phyloP scores from a whole-genome alignment of 2,113 vertebrate species.

The Oxyruncus cristatus region DNA sequence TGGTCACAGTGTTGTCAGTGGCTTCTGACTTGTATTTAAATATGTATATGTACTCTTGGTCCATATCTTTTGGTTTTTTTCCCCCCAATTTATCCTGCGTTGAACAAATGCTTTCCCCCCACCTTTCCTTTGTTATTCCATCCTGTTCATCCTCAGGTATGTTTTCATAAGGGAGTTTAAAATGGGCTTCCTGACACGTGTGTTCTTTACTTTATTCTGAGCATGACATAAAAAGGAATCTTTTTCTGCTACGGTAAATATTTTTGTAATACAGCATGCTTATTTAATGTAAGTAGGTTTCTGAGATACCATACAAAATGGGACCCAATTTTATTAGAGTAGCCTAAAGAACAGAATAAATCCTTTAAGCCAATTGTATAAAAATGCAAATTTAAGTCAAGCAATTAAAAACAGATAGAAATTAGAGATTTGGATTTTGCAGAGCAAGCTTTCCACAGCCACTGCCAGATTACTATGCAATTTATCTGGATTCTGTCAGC shows the following conservation, averaged over 20 bases:
- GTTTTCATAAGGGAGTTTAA: background rate
- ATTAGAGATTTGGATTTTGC: conserved; percentile 72
- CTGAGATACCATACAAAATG: background rate
- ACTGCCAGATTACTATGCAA: conserved; percentile 64
- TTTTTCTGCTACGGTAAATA: conserved; percentile 33
- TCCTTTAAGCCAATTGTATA: conserved; percentile 74
- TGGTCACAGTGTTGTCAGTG: background rate
- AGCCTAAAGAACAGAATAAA: conserved; percentile 67
- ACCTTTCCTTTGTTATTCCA: background rate
- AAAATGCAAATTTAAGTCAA: conserved; percentile 80
- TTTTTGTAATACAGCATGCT: conserved; percentile 22
- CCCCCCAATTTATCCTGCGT: background rate
- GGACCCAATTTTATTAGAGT: conserved; percentile 53
- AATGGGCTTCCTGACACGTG: background rate
- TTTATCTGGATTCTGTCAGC: conserved; percentile 76
- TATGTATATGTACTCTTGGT: background rate
- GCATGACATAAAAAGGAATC: background rate
- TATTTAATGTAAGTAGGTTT: conserved; percentile 32
- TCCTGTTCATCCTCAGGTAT: background rate
- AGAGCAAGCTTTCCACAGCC: conserved; percentile 64
- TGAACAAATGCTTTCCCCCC: background rate
- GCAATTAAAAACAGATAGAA: conserved; percentile 81
- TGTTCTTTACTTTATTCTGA: conserved; percentile 10
- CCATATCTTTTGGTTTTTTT: fast-evolving
- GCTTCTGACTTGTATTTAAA: background rate